phyloP scores from a whole-genome alignment of 2,113 vertebrate genomes.

The Neotoma lepida region DNA sequence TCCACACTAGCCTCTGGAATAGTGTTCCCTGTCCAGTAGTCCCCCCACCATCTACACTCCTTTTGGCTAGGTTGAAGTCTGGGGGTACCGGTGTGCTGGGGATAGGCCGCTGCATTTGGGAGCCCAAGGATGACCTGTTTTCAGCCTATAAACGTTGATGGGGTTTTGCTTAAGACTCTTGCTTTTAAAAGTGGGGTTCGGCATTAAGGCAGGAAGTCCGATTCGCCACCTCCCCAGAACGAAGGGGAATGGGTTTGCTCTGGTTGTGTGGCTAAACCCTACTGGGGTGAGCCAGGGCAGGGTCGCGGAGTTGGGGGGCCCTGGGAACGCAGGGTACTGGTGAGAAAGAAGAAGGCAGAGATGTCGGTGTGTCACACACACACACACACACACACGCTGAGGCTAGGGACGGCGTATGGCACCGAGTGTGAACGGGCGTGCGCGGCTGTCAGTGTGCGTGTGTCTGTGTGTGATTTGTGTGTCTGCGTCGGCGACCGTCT shows the following conservation, averaged over 20 bases:
- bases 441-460: slow-evolving; percentile 79
- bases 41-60: background rate
- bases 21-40: background rate
- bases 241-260: background rate
- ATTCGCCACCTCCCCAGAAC: slow-evolving; percentile 1
- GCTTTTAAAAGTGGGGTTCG: slow-evolving; percentile 65
- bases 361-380: slow-evolving; percentile 56
- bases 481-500: slow-evolving; percentile 78
- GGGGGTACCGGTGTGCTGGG: background rate
- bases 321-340: slow-evolving; percentile 26
- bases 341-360: slow-evolving; percentile 28
- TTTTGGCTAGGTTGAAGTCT: background rate
- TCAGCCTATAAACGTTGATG: slow-evolving; percentile 46
- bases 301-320: slow-evolving; percentile 28
- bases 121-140: slow-evolving; percentile 74
- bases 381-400: slow-evolving; percentile 57
- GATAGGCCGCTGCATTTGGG: slow-evolving; percentile 53
- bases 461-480: slow-evolving; percentile 82
- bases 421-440: slow-evolving; percentile 78
- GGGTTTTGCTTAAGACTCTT: slow-evolving; percentile 40
- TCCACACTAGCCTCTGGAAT: background rate
- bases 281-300: slow-evolving; percentile 26
- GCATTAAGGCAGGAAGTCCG: slow-evolving; percentile 21
- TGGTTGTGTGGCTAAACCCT: background rate
- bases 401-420: slow-evolving; percentile 59